Conservation (phyloP, 1,140 invertebrate species). For the Orius insidiosus region DNA sequence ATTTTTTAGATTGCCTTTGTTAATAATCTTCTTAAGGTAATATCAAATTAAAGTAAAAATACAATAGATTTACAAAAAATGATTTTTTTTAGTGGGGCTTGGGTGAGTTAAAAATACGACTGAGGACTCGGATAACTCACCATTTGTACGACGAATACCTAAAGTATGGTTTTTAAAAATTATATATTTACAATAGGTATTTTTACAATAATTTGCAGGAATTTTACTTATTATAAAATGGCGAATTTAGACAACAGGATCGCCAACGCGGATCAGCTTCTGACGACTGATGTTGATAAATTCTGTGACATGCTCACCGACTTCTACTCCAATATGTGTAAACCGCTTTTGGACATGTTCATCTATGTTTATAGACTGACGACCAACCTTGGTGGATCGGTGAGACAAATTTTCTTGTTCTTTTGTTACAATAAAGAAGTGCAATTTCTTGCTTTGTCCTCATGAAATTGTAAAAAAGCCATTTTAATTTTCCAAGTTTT, state of each 20-base stretch:
- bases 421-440: too few relatives aligned
- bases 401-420: conserved; percentile 24
- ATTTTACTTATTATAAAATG: conserved; percentile 95
- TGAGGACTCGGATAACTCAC: conserved; percentile 73
- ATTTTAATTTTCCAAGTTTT: too few relatives aligned
- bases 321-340: conserved; percentile 90
- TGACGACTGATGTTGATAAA: conserved; percentile 93
- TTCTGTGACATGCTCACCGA: conserved; percentile 91
- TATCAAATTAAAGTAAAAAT: neutral
- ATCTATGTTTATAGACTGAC: conserved; percentile 87
- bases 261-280: conserved; percentile 86
- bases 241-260: conserved; percentile 87
- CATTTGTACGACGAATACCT: conserved; percentile 83
- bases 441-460: too few relatives aligned
- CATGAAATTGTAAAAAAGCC: too few relatives aligned
- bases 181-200: too few relatives aligned
- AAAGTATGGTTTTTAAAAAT: conserved; percentile 44
- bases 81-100: conserved; percentile 51
- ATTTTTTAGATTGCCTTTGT: conserved; percentile 62
- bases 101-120: conserved; percentile 77
- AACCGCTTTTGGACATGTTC: conserved; percentile 84
- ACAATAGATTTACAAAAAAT: neutral
- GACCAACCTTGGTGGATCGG: conserved; percentile 55
- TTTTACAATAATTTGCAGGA: conserved; percentile 33
- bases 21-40: conserved; percentile 75